Evolutionary conservation across 2,888 invertebrate species (phyloP).

Genomic region (Eristalis intricaria): DNA sequence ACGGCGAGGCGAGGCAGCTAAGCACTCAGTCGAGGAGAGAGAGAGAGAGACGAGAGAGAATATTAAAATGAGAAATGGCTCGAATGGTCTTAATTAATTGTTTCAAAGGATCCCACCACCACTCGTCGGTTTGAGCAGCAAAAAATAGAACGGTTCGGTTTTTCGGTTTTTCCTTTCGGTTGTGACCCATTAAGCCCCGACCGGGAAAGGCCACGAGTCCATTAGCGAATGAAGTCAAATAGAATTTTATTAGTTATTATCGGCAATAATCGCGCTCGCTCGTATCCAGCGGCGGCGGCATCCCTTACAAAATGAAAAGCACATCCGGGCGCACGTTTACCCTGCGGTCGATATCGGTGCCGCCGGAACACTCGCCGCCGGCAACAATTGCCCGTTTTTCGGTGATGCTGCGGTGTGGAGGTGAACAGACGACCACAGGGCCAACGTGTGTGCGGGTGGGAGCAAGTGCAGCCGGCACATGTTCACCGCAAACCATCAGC

Average conservation of each 20-base stretch:
- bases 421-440: neutral
- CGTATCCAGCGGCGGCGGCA: neutral
- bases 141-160: neutral
- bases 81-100: conserved; percentile 33
- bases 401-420: conserved; percentile 30
- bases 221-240: conserved; percentile 12
- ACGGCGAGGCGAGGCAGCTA: neutral
- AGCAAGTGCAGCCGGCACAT: neutral
- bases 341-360: conserved; percentile 1
- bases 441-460: neutral
- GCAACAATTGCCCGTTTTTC: conserved; percentile 57
- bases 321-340: conserved; percentile 24
- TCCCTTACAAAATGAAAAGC: neutral
- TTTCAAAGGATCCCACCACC: neutral
- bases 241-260: conserved; percentile 48
- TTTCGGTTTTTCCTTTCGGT: neutral
- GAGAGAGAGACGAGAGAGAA: neutral
- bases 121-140: neutral
- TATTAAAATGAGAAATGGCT: conserved; percentile 35
- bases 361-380: neutral
- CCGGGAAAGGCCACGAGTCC: neutral
- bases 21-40: no score
- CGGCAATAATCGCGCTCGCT: neutral
- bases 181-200: conserved; percentile 7
- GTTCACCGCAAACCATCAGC: conserved; percentile 10